These are phyloP conservation scores for Choristoneura rosaceana DNA, from an alignment of 2,888 invertebrate genomes.

Conservation along the genomic window DNA sequence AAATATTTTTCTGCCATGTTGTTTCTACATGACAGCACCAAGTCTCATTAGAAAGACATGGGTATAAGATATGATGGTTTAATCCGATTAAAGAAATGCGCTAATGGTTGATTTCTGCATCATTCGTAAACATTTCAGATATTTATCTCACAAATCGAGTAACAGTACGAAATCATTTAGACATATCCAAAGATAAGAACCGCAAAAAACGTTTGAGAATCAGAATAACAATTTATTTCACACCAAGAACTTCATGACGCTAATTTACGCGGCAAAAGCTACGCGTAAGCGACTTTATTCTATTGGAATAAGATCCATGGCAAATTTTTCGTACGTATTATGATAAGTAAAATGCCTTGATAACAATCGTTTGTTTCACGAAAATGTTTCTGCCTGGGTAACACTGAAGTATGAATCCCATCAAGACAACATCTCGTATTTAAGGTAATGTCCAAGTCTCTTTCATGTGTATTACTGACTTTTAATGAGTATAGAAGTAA, in stretches of 20 bases:
- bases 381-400: too few relatives aligned
- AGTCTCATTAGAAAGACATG: slow-evolving; percentile 40
- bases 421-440: too few relatives aligned
- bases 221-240: slow-evolving; percentile 29
- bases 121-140: slow-evolving; percentile 6
- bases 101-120: slow-evolving; percentile 18
- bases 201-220: slow-evolving; percentile 18
- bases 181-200: slow-evolving; percentile 19
- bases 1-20: too few relatives aligned
- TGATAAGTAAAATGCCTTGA: neutral
- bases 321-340: neutral
- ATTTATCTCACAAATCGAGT: slow-evolving; percentile 22
- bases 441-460: too few relatives aligned
- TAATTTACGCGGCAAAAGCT: neutral
- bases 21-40: slow-evolving; percentile 21
- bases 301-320: neutral
- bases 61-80: slow-evolving; percentile 33
- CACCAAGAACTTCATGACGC: neutral
- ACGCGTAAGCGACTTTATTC: neutral
- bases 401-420: too few relatives aligned
- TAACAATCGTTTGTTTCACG: slow-evolving; percentile 32
- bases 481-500: too few relatives aligned
- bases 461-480: too few relatives aligned
- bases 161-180: slow-evolving; percentile 26
- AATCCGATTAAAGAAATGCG: slow-evolving; percentile 31